Evolutionary conservation across 1,140 invertebrate genomes (phyloP).

Genomic region (Popillia japonica): DNA sequence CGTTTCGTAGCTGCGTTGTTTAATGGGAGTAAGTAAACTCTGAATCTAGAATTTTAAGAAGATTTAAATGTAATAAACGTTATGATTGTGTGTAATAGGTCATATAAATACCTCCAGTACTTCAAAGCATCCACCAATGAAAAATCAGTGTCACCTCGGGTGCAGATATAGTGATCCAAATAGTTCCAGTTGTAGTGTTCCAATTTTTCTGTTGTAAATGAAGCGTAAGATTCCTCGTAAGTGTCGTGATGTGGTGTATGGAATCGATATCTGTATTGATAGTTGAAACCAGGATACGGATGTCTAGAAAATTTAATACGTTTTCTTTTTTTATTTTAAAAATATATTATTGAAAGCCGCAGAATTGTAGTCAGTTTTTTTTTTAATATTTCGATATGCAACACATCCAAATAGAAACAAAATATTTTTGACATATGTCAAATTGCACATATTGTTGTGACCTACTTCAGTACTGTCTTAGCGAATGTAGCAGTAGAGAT

Average conservation of each 20-base stretch:
- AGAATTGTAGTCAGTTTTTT: too few species aligned
- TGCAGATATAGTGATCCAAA: constrained; percentile 96
- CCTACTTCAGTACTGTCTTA: too few species aligned
- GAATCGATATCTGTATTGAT: constrained; percentile 91
- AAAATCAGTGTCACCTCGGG: constrained; percentile 86
- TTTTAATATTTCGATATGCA: too few species aligned
- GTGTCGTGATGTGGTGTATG: constrained; percentile 91
- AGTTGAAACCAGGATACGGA: constrained; percentile 89
- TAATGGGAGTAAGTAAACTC: constrained; percentile 86
- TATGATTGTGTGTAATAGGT: too few species aligned
- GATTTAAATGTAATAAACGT: not conserved
- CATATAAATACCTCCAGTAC: constrained; percentile 79
- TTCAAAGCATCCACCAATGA: constrained; percentile 86
- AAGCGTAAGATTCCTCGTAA: constrained; percentile 94
- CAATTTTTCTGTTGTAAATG: constrained; percentile 92
- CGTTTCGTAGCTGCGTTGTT: constrained; percentile 75
- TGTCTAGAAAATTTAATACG: constrained; percentile 68
- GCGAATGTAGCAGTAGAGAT: too few species aligned
- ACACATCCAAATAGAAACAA: too few species aligned
- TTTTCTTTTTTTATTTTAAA: too few species aligned
- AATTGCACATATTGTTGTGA: not conserved
- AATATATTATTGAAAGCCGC: too few species aligned
- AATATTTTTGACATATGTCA: not conserved
- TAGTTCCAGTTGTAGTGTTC: constrained; percentile 99
- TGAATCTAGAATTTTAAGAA: constrained; percentile 64